These are phyloP conservation scores for Oryzias dopingdopingensis DNA, from an alignment of 2,797 vertebrate genomes.

Conservation along the genomic window DNA sequence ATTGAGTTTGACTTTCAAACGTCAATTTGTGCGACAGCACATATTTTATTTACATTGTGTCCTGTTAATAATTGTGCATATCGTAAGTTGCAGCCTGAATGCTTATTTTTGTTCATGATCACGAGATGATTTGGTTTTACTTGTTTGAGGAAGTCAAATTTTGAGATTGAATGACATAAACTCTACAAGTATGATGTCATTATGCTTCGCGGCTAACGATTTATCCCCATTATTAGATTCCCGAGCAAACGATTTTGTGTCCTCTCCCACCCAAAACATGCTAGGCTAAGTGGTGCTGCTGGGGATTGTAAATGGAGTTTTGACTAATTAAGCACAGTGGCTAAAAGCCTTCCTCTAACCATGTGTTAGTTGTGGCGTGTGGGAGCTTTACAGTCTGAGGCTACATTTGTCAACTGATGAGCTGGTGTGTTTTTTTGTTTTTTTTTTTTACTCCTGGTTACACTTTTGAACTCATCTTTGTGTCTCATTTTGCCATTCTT, in stretches of 20 bases:
- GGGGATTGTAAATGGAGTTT: slow-evolving; percentile 52
- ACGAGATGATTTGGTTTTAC: too few relatives aligned
- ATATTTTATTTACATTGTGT: too few relatives aligned
- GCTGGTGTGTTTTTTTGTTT: too few relatives aligned
- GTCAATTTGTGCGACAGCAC: too few relatives aligned
- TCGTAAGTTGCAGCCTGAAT: too few relatives aligned
- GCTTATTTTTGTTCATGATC: too few relatives aligned
- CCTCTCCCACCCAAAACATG: slow-evolving; percentile 45
- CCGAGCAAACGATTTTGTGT: slow-evolving; percentile 54
- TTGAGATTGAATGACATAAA: slow-evolving; percentile 1
- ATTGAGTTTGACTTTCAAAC: too few relatives aligned
- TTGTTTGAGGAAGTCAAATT: too few relatives aligned
- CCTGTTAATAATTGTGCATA: too few relatives aligned
- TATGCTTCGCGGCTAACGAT: slow-evolving; percentile 47
- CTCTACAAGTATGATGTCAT: slow-evolving; percentile 37
- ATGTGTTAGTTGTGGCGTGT: slow-evolving; percentile 32
- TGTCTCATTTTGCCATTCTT: slow-evolving; percentile 21
- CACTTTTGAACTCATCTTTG: slow-evolving; percentile 4
- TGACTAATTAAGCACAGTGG: slow-evolving; percentile 56
- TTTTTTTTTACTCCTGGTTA: slow-evolving; percentile 13
- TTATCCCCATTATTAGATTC: slow-evolving; percentile 54
- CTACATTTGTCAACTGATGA: not conserved
- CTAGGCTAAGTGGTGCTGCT: slow-evolving; percentile 46
- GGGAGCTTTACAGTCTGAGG: slow-evolving; percentile 10
- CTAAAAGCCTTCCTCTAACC: slow-evolving; percentile 58